A percentile compares a stretch with the other conserved stretches of the same genome.
Evolutionary conservation across 2,888 invertebrate species (phyloP).

Genomic region (Sussaba pulchella): DNA sequence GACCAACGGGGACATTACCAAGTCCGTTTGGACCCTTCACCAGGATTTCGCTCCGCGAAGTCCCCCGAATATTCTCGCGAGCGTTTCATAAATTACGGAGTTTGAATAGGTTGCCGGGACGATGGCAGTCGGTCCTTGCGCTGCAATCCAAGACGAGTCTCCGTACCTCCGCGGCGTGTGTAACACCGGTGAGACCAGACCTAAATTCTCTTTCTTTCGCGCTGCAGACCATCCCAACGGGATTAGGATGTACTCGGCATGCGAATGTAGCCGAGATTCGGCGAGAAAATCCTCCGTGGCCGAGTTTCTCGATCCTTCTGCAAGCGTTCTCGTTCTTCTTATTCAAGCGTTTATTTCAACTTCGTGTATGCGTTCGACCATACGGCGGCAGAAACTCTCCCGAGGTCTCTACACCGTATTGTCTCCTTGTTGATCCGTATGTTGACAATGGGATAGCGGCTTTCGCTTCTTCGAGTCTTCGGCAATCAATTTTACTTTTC

Average conservation of each 20-base stretch:
- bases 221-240: constrained; percentile 10
- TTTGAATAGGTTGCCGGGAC: constrained; percentile 47
- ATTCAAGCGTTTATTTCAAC: background rate
- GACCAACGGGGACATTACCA: constrained; percentile 36
- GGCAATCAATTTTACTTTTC: no score
- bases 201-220: constrained; percentile 36
- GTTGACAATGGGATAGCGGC: no score
- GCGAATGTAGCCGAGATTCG: constrained; percentile 32
- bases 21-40: constrained; percentile 45
- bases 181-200: constrained; percentile 39
- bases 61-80: constrained; percentile 44
- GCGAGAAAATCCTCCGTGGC: constrained; percentile 31
- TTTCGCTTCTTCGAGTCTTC: no score
- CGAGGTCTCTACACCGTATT: background rate
- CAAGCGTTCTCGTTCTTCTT: background rate
- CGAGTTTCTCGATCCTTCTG: constrained; percentile 30
- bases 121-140: constrained; percentile 18
- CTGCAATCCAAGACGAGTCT: constrained; percentile 26
- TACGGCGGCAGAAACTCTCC: constrained; percentile 11
- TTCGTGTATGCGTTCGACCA: background rate
- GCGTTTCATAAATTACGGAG: constrained; percentile 45
- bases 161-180: constrained; percentile 25
- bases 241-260: constrained; percentile 42
- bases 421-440: background rate
- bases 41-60: constrained; percentile 35